Evolutionary conservation across 2,113 vertebrate species (phyloP).

Genomic region (Nibea albiflora): DNA sequence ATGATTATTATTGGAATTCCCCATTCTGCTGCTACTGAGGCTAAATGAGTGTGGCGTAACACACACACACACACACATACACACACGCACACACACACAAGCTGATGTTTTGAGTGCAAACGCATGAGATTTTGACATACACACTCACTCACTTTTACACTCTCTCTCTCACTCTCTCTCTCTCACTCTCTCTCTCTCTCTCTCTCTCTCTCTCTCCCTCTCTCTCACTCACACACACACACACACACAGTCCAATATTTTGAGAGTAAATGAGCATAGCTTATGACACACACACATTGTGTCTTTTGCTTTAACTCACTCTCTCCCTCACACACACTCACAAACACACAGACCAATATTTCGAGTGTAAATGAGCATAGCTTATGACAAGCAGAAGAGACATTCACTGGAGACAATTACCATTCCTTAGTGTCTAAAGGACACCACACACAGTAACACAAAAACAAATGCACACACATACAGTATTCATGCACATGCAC

Average conservation of each 20-base stretch:
- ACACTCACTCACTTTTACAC: conserved; percentile 5
- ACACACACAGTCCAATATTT: conserved; percentile 37
- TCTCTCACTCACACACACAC: no score
- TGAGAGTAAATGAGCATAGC: conserved; percentile 61
- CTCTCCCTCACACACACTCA: neutral
- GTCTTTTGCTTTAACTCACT: conserved; percentile 1
- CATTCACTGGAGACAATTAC: conserved; percentile 72
- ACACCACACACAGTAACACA: conserved; percentile 34
- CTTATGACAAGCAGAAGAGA: conserved; percentile 68
- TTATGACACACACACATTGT: conserved; percentile 49
- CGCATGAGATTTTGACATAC: conserved; percentile 11
- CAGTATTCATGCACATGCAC: neutral
- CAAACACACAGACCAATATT: conserved; percentile 42
- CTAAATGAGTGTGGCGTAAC: conserved; percentile 42
- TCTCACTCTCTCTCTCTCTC: no score
- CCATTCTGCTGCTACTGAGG: conserved; percentile 43
- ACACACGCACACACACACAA: neutral
- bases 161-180: no score
- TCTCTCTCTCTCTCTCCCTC: no score
- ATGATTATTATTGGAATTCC: conserved; percentile 74
- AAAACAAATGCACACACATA: conserved; percentile 28
- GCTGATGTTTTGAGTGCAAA: neutral
- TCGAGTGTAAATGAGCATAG: conserved; percentile 64
- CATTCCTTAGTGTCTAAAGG: conserved; percentile 63
- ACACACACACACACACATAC: conserved; percentile 1